phyloP scores from a whole-genome alignment of 2,797 vertebrate species.

The Bovichtus diacanthus region DNA sequence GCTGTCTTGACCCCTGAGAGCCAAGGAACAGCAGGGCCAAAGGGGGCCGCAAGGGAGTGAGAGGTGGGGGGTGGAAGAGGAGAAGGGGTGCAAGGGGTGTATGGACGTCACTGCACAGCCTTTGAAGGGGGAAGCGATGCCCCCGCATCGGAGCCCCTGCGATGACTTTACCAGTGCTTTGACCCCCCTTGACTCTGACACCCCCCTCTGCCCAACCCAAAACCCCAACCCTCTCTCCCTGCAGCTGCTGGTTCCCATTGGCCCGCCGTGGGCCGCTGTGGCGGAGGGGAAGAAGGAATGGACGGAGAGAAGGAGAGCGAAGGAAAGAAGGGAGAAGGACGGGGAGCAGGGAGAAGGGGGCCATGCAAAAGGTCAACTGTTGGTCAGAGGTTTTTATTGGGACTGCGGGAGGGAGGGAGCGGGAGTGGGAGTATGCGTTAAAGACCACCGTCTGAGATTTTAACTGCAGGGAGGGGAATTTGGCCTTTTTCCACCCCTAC shows the following conservation, averaged over 20 bases:
- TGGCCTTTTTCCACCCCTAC: conserved; percentile 74
- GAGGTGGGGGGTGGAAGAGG: conserved; percentile 41
- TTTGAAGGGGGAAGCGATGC: conserved; percentile 85
- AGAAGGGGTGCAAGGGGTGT: conserved; percentile 54
- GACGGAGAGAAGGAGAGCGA: conserved; percentile 43
- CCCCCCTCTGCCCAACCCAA: conserved; percentile 46
- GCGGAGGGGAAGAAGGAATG: conserved; percentile 41
- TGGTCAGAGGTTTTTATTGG: conserved; percentile 90
- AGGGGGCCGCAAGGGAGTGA: conserved; percentile 69
- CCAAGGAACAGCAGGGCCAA: conserved; percentile 81
- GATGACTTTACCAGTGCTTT: conserved; percentile 89
- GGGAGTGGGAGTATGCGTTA: conserved; percentile 81
- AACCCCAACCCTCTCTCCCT: conserved; percentile 51
- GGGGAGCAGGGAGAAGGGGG: conserved; percentile 62
- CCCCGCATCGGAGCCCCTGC: conserved; percentile 78
- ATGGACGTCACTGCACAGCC: conserved; percentile 78
- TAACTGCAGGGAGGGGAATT: conserved; percentile 86
- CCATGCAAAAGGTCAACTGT: conserved; percentile 85
- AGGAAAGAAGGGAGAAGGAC: conserved; percentile 46
- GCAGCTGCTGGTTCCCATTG: conserved; percentile 84
- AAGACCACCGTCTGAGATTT: conserved; percentile 90
- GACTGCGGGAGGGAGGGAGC: conserved; percentile 79
- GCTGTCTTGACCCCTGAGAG: conserved; percentile 84
- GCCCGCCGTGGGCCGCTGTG: conserved; percentile 59
- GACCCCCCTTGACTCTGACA: conserved; percentile 84